Conservation (phyloP, 2,797 vertebrate genomes). For the Chiroxiphia lanceolata region DNA sequence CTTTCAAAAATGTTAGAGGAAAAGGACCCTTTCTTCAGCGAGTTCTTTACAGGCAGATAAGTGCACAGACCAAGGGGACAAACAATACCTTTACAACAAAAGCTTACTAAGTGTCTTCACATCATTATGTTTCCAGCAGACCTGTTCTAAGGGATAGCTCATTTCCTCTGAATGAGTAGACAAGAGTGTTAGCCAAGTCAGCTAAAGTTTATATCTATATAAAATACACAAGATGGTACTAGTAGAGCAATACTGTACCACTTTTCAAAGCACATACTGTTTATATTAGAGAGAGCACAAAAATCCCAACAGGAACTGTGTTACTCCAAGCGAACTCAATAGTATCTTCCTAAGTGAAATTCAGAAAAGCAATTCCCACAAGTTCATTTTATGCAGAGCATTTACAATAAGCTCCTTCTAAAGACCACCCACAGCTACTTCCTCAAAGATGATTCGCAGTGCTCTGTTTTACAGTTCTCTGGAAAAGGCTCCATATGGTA, state of each 20-base stretch:
- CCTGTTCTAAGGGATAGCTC: neutral
- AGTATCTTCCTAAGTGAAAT: neutral
- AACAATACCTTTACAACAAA: neutral
- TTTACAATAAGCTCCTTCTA: constrained; percentile 7
- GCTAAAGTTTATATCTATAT: neutral
- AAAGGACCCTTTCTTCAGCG: neutral
- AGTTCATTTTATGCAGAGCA: constrained; percentile 4
- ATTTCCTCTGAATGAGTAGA: neutral
- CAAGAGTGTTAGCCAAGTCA: neutral
- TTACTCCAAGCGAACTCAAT: neutral
- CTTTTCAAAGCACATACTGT: neutral
- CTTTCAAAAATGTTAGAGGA: neutral
- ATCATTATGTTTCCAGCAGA: neutral
- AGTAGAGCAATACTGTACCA: neutral
- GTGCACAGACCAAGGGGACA: neutral
- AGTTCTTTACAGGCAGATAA: neutral
- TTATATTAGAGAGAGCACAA: neutral
- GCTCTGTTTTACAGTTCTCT: neutral
- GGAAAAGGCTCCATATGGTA: neutral
- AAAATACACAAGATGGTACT: neutral
- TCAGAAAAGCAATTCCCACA: neutral
- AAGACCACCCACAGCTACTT: constrained; percentile 46
- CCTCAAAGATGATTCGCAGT: constrained; percentile 25
- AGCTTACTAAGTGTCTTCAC: neutral
- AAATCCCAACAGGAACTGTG: neutral